Conservation (phyloP, 1,140 invertebrate species). For the Drosophila biarmipes region DNA sequence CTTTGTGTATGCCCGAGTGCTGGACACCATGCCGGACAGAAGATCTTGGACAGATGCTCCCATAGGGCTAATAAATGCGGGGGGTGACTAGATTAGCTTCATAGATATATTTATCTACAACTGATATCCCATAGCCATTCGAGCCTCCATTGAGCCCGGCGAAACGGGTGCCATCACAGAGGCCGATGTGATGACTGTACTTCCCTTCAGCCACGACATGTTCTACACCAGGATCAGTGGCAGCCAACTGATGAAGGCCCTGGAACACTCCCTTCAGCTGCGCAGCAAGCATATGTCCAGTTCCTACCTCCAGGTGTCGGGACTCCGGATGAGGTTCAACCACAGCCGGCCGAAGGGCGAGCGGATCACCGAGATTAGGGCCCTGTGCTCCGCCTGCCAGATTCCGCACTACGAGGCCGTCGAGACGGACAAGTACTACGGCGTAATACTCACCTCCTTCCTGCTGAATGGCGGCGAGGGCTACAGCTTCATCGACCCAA, state of each 20-base stretch:
- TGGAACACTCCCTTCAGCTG: constrained; percentile 86
- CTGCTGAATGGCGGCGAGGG: constrained; percentile 71
- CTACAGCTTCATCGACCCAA: constrained; percentile 43
- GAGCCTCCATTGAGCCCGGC: constrained; percentile 51
- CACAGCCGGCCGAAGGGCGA: constrained; percentile 84
- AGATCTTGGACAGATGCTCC: constrained; percentile 90
- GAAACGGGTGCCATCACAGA: constrained; percentile 53
- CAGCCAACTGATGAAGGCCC: constrained; percentile 61
- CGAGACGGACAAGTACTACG: constrained; percentile 78
- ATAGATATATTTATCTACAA: not conserved
- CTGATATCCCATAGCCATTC: constrained; percentile 48
- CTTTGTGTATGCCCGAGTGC: constrained; percentile 85
- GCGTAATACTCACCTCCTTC: constrained; percentile 84
- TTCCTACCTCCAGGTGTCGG: constrained; percentile 87
- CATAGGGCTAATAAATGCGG: constrained; percentile 90
- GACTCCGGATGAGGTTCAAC: constrained; percentile 86
- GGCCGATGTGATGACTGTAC: constrained; percentile 80
- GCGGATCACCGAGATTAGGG: constrained; percentile 85
- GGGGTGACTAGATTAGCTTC: constrained; percentile 70
- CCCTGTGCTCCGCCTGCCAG: constrained; percentile 85
- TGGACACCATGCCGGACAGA: constrained; percentile 82
- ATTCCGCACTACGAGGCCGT: constrained; percentile 71
- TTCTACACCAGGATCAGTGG: constrained; percentile 86
- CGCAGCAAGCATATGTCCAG: constrained; percentile 85
- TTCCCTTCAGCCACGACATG: constrained; percentile 86